Evolutionary conservation across 2,888 invertebrate genomes (phyloP).

Genomic region (Nephrotoma appendiculata): DNA sequence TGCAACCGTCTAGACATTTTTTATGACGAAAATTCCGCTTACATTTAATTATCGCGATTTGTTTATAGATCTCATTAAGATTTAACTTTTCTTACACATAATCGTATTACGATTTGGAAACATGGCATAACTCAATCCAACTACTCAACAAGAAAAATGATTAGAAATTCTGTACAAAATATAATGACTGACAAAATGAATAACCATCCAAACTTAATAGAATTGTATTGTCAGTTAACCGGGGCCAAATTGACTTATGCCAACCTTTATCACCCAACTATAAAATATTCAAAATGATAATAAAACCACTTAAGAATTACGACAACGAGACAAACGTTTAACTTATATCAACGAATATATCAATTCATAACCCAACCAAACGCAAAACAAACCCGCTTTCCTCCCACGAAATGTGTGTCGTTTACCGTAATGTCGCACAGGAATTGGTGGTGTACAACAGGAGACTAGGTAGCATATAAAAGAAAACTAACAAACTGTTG

Average conservation of each 20-base stretch:
- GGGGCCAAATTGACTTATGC: neutral
- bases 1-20: neutral
- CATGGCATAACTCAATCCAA: neutral
- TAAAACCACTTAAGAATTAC: neutral
- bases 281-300: neutral
- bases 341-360: neutral
- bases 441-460: neutral
- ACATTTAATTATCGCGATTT: neutral
- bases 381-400: neutral
- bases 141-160: neutral
- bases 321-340: neutral
- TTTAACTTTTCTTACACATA: neutral
- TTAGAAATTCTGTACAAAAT: neutral
- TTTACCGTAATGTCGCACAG: neutral
- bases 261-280: neutral
- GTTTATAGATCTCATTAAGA: neutral
- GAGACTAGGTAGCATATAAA: neutral
- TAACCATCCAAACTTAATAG: neutral
- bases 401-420: neutral
- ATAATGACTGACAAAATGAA: neutral
- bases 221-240: neutral
- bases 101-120: neutral
- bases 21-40: neutral
- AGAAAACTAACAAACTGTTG: neutral
- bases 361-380: neutral